Base-by-base conservation (phyloP, 2,888 invertebrate species). In the Acleris cristana region DNA sequence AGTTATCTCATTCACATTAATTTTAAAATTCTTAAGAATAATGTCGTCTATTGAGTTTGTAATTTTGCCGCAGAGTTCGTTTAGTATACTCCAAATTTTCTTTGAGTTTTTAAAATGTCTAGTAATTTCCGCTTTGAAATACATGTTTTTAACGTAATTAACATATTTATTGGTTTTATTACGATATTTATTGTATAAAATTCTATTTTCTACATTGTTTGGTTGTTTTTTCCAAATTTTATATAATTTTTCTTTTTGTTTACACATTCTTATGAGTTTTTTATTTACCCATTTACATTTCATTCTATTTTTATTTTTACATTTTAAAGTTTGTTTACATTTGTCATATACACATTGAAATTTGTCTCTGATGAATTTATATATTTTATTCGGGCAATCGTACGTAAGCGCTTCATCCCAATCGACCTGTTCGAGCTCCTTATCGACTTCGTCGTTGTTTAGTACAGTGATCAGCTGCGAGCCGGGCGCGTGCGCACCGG, bases 251-350 rank as follows among this genome's bases (percentile, higher is more conserved):
- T 18, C 18, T 48, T 52, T 48, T 48, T 65, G 34, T 58, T 65
- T 62, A 59, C 65, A 63, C 70, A 70, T 68, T 2, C 54, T 26
- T 52, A 45, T 52, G 12, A 65, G 2, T n/a, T 44, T 44, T 52
- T 63, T 26, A 40, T 56, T 65, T 10, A 19, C n/a, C 64, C 68
- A 70, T 30, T 60, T 44, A 56, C 68, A 70, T 1, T 2, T 44
- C 56, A 53, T 14, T 21, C 63, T 56, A 21, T 40, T 65, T 7
- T 18, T 54, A 6, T 23, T 44, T 18, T 58, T 54, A 40, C 14
- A 45, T 40, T 55, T 56, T 5, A 52, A 2, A 52, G 10, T 53
- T 14, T 40, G 7, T 52, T 51, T 61, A 56, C 45, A 53, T 45
- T 53, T 52, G 7, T 44, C 16, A 34, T 69, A 61, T 6, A 44